These are phyloP conservation scores for Arnoldichthys spilopterus DNA, from an alignment of 2,797 vertebrate genomes.

Conservation along the genomic window DNA sequence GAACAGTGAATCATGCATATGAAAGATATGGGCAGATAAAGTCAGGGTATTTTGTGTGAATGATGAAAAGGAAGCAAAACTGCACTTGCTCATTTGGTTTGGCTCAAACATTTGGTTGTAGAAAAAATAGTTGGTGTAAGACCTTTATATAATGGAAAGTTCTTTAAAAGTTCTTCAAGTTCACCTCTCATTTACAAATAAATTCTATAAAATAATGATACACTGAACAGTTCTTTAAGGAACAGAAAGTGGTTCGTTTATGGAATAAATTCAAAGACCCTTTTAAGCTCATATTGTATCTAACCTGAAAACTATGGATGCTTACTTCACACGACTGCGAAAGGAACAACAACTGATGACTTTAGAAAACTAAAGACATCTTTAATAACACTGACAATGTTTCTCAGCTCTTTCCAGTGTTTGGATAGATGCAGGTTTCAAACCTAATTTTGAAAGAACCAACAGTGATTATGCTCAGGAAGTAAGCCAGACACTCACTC, in stretches of 20 bases:
- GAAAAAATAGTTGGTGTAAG: neutral
- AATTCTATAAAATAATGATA: neutral
- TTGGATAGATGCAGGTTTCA: constrained; percentile 20
- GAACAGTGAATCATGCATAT: neutral
- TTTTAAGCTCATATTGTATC: neutral
- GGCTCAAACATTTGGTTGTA: neutral
- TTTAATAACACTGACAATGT: neutral
- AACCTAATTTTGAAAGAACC: neutral
- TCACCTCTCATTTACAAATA: neutral
- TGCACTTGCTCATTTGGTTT: neutral
- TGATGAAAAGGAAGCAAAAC: neutral
- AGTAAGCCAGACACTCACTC: constrained; percentile 43
- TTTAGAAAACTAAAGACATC: constrained; percentile 23
- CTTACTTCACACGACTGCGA: neutral
- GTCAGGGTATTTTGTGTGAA: neutral
- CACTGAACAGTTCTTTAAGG: no score
- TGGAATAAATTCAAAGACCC: neutral
- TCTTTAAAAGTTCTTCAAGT: neutral
- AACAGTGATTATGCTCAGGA: constrained; percentile 33
- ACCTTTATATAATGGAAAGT: neutral
- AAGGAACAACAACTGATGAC: constrained; percentile 6
- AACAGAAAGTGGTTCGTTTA: no score
- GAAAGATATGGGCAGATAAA: neutral
- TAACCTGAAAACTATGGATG: constrained; percentile 1
- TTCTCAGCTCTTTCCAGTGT: constrained; percentile 5